Evolutionary conservation across 2,888 invertebrate genomes (phyloP).

Genomic region (Sarcophaga rosellei): DNA sequence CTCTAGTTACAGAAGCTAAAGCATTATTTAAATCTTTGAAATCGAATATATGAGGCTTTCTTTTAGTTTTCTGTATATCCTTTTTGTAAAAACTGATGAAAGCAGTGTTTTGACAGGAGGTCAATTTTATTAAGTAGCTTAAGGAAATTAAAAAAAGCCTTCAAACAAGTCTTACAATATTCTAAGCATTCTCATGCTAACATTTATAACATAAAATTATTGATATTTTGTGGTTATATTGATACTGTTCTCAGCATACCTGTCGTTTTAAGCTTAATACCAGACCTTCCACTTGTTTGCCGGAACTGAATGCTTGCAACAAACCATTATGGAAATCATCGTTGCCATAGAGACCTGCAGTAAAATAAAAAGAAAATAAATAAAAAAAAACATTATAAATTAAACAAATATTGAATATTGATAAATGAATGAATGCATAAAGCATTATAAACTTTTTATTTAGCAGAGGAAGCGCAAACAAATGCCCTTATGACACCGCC

Average conservation of each 20-base stretch:
- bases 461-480: background rate
- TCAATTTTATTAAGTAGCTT: background rate
- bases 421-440: background rate
- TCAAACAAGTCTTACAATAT: background rate
- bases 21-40: slow-evolving; percentile 31
- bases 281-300: slow-evolving; percentile 90
- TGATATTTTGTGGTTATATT: slow-evolving; percentile 11
- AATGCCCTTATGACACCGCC: slow-evolving; percentile 22
- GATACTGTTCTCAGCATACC: slow-evolving; percentile 81
- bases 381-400: slow-evolving; percentile 26
- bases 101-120: background rate
- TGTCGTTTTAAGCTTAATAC: slow-evolving; percentile 91
- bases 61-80: background rate
- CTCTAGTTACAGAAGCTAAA: slow-evolving; percentile 20
- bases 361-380: slow-evolving; percentile 31
- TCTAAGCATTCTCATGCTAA: background rate
- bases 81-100: background rate
- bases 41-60: slow-evolving; percentile 1
- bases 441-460: background rate
- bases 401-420: background rate
- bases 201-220: slow-evolving; percentile 2
- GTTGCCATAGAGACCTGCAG: slow-evolving; percentile 92
- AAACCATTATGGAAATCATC: slow-evolving; percentile 96
- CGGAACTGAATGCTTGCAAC: slow-evolving; percentile 90
- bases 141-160: background rate